Evolutionary conservation across 2,797 vertebrate genomes (phyloP).

Genomic region (Dryobates pubescens): DNA sequence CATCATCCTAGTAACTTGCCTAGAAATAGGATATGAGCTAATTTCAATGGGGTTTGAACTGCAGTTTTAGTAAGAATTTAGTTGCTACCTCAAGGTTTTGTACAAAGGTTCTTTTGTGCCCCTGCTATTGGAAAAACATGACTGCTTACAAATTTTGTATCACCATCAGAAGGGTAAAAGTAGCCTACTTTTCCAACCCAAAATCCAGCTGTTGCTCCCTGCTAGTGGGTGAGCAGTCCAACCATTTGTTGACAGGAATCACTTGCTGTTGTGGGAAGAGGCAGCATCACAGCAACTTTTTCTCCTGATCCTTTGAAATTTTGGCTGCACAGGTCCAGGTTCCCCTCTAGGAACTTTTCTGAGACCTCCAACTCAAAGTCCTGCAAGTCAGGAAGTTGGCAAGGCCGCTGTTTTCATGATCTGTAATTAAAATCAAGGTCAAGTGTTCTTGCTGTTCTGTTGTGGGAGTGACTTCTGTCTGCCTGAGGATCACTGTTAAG

Average conservation of each 20-base stretch:
- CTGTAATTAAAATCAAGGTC: not conserved
- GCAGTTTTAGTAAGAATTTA: not conserved
- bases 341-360: not conserved
- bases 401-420: not conserved
- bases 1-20: not conserved
- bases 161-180: not conserved
- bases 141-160: not conserved
- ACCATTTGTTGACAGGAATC: not conserved
- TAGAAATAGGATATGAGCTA: not conserved
- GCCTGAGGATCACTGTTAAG: not conserved
- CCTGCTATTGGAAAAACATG: not conserved
- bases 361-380: not conserved
- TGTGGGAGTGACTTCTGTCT: rapidly evolving
- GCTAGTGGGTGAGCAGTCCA: not conserved
- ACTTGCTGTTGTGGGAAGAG: not conserved
- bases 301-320: not conserved
- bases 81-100: not conserved
- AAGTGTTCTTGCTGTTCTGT: not conserved
- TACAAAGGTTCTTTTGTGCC: not conserved
- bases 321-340: not conserved
- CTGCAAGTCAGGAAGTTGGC: not conserved
- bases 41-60: not conserved
- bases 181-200: not conserved
- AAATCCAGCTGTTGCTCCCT: not conserved
- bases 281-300: not conserved